Percentiles rank a stretch among this genome's conserved stretches.
Conservation (phyloP, 2,888 invertebrate species). For the Macrosoma leucophasiata region DNA sequence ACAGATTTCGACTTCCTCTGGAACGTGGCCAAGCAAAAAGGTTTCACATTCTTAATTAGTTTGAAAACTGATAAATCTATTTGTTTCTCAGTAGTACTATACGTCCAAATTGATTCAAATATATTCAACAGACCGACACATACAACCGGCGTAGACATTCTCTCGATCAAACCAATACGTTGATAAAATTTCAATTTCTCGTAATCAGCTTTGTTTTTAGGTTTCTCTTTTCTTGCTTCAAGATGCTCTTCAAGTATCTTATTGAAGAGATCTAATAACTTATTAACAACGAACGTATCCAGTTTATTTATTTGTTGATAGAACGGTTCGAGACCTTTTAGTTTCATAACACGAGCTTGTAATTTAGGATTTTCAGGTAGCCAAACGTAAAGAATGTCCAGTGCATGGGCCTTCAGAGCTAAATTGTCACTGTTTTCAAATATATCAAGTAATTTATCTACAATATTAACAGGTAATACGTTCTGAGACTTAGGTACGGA, state of each 20-base stretch:
- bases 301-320: slow-evolving; percentile 47
- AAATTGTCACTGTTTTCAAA: slow-evolving; percentile 44
- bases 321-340: slow-evolving; percentile 52
- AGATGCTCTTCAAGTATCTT: slow-evolving; percentile 53
- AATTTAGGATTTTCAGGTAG: slow-evolving; percentile 49
- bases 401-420: slow-evolving; percentile 40
- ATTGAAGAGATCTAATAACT: slow-evolving; percentile 48
- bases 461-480: slow-evolving; percentile 37
- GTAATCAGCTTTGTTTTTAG: slow-evolving; percentile 30
- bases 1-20: slow-evolving; percentile 35
- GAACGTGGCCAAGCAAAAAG: slow-evolving; percentile 40
- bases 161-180: slow-evolving; percentile 51
- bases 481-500: slow-evolving; percentile 38
- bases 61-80: slow-evolving; percentile 37
- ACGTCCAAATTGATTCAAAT: slow-evolving; percentile 35
- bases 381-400: slow-evolving; percentile 49
- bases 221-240: slow-evolving; percentile 27
- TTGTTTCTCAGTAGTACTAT: slow-evolving; percentile 30
- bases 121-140: slow-evolving; percentile 52
- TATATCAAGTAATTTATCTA: slow-evolving; percentile 48
- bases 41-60: slow-evolving; percentile 41
- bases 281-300: slow-evolving; percentile 35
- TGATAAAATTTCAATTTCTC: slow-evolving; percentile 40
- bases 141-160: slow-evolving; percentile 37
- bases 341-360: slow-evolving; percentile 53